These are phyloP conservation scores for Hyperopisus bebe DNA, from an alignment of 2,113 vertebrate species.

Conservation along the genomic window DNA sequence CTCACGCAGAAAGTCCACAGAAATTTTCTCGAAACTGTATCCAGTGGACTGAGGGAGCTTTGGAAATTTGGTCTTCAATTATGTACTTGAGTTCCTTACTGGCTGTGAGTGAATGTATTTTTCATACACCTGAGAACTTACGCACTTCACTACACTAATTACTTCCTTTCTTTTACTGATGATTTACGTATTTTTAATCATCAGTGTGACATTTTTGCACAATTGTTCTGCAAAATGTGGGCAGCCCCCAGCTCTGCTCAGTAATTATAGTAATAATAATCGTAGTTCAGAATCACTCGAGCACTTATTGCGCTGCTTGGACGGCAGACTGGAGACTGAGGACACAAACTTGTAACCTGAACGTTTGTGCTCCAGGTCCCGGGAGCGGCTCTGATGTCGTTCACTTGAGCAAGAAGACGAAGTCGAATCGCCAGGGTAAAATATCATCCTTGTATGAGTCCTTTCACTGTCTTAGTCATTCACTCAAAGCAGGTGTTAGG, in stretches of 20 bases:
- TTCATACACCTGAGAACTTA: neutral
- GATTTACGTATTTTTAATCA: neutral
- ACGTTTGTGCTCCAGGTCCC: neutral
- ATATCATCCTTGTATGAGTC: neutral
- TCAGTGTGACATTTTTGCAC: neutral
- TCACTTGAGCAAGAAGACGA: neutral
- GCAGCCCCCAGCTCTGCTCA: neutral
- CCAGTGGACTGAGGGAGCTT: neutral
- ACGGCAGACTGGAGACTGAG: conserved; percentile 8
- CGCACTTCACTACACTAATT: neutral
- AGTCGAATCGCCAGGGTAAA: neutral
- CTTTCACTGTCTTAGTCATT: neutral
- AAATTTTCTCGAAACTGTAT: neutral
- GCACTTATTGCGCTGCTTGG: neutral
- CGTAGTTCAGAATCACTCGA: neutral
- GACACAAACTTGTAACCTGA: neutral
- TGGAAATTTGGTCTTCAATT: neutral
- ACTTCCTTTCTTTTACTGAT: neutral
- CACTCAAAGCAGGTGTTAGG: conserved; percentile 5
- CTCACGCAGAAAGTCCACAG: neutral
- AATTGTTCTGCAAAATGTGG: neutral
- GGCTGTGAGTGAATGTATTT: neutral
- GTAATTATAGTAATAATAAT: neutral
- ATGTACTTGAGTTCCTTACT: neutral
- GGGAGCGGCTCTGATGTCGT: neutral